Evolutionary conservation across 2,888 invertebrate genomes (phyloP).

Genomic region (Oligia fasciuncula): DNA sequence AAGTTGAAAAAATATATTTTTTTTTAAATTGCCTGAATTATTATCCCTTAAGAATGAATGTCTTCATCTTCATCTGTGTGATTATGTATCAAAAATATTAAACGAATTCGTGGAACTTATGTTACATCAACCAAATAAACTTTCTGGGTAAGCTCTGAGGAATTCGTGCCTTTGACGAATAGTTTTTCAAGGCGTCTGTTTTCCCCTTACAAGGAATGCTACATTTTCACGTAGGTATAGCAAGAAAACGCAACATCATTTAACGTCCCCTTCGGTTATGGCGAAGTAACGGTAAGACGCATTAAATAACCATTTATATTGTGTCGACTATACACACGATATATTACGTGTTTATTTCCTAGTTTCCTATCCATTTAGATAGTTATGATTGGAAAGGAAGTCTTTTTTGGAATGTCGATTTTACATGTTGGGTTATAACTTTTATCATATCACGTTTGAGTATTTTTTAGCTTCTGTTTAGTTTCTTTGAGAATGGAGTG

Average conservation of each 20-base stretch:
- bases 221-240: constrained; percentile 19
- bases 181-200: constrained; percentile 23
- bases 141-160: neutral
- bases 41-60: neutral
- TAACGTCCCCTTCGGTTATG: constrained; percentile 55
- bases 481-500: neutral
- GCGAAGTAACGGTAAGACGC: constrained; percentile 62
- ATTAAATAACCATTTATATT: constrained; percentile 77
- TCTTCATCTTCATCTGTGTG: neutral
- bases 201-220: constrained; percentile 10
- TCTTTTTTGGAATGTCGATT: constrained; percentile 12
- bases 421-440: no score
- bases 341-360: constrained; percentile 50
- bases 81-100: neutral
- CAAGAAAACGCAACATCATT: constrained; percentile 59
- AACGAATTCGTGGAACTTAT: neutral
- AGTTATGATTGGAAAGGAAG: constrained; percentile 54
- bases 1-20: neutral
- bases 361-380: constrained; percentile 52
- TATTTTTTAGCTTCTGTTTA: no score
- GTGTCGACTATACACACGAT: constrained; percentile 67
- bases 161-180: constrained; percentile 19
- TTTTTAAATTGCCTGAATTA: neutral
- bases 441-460: no score
- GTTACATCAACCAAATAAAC: neutral